Conservation (phyloP, 2,888 invertebrate species). For the Pristionchus exspectatus region DNA sequence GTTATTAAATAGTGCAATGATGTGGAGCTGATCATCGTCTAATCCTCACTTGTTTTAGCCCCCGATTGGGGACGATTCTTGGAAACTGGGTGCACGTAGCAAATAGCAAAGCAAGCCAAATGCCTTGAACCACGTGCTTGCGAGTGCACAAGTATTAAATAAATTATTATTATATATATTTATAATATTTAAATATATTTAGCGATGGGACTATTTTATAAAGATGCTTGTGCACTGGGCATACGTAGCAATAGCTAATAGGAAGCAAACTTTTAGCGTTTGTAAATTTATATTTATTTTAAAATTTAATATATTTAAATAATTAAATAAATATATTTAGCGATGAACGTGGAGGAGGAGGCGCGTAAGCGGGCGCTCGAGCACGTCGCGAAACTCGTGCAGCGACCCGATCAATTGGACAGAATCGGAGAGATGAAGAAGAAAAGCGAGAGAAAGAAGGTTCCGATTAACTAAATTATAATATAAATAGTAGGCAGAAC, state of each 20-base stretch:
- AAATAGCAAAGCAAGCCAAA: background rate
- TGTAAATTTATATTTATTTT: no score
- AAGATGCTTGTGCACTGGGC: no score
- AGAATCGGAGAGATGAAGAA: constrained; percentile 84
- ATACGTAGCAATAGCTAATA: no score
- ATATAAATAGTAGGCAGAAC: background rate
- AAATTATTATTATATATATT: background rate
- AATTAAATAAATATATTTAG: background rate
- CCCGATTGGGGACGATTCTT: background rate
- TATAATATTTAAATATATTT: background rate
- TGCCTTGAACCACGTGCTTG: background rate
- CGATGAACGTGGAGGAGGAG: constrained; percentile 59
- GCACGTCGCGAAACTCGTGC: constrained; percentile 74
- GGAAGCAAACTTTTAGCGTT: no score
- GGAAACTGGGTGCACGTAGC: background rate
- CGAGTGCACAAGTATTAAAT: background rate
- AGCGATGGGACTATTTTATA: background rate
- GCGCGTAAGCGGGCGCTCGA: constrained; percentile 69
- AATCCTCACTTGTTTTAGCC: background rate
- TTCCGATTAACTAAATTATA: constrained; percentile 59
- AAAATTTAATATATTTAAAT: background rate
- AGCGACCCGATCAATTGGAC: constrained; percentile 91
- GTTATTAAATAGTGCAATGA: constrained; percentile 12
- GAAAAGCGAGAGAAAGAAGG: constrained; percentile 82
- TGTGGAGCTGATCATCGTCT: background rate